Evolutionary conservation across 2,797 vertebrate genomes (phyloP).

Genomic region (Aulostomus chinensis): DNA sequence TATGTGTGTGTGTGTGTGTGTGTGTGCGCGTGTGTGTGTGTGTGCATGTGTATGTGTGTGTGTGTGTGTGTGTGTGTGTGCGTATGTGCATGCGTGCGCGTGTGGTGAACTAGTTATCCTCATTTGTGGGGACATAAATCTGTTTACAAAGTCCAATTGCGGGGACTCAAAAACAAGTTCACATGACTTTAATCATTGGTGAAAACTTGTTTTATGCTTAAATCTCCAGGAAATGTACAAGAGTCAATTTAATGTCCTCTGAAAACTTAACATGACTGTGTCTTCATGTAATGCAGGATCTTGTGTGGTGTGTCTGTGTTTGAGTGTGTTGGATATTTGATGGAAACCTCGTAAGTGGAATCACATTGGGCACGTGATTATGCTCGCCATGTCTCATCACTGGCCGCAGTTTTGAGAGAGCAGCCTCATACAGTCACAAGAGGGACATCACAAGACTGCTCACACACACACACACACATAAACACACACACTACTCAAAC

Average conservation of each 20-base stretch:
- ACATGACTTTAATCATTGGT: no score
- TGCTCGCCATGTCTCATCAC: slow-evolving; percentile 57
- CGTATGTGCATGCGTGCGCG: slow-evolving; percentile 4
- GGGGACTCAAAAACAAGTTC: no score
- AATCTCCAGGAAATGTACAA: no score
- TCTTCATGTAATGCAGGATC: no score
- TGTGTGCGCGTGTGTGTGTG: not conserved
- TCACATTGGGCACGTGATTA: slow-evolving; percentile 61
- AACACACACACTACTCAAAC: slow-evolving; percentile 40
- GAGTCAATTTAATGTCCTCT: no score
- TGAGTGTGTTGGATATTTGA: slow-evolving; percentile 10
- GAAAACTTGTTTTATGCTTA: no score
- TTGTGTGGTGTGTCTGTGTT: not conserved
- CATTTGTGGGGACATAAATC: no score
- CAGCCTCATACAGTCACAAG: slow-evolving; percentile 72
- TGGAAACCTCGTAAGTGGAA: slow-evolving; percentile 60
- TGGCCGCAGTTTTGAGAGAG: slow-evolving; percentile 50
- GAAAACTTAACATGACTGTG: no score
- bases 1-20: slow-evolving; percentile 14
- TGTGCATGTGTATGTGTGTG: no score
- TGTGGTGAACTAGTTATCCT: no score
- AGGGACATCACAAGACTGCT: slow-evolving; percentile 72
- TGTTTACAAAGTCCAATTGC: no score
- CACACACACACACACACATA: slow-evolving; percentile 15
- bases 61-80: slow-evolving; percentile 18